phyloP scores from a whole-genome alignment of 2,113 vertebrate genomes.

The Pavo muticus region DNA sequence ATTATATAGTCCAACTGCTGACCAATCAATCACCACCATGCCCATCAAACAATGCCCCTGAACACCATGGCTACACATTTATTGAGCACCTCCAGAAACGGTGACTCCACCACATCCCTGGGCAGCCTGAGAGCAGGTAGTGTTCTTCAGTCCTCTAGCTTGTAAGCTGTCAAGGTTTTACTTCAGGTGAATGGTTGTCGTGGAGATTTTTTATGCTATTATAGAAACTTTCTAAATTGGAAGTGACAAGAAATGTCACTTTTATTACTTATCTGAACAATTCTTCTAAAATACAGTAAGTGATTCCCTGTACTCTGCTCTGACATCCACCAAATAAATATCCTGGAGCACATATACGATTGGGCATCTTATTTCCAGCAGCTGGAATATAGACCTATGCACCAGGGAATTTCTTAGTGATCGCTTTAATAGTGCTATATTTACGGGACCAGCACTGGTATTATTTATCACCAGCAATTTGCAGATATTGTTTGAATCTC shows the following conservation, averaged over 20 bases:
- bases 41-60: too few species aligned
- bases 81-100: too few species aligned
- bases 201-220: not conserved
- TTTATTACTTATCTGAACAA: conserved; percentile 23
- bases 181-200: not conserved
- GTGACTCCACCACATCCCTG: too few species aligned
- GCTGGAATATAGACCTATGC: not conserved
- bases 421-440: conserved; percentile 47
- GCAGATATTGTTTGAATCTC: conserved; percentile 63
- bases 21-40: too few species aligned
- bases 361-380: conserved; percentile 37
- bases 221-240: conserved; percentile 15
- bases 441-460: conserved; percentile 21
- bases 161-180: conserved; percentile 29
- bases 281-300: conserved; percentile 24
- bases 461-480: conserved; percentile 51
- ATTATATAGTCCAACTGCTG: too few species aligned
- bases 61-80: too few species aligned
- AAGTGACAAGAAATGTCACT: not conserved
- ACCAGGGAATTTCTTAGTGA: conserved; percentile 46
- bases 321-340: conserved; percentile 29
- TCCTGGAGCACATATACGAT: conserved; percentile 5
- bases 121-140: not conserved
- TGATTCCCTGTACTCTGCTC: conserved; percentile 12
- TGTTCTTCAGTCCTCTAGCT: not conserved